Conservation (phyloP, 1,140 invertebrate species). For the Polypedilum vanderplanki region DNA sequence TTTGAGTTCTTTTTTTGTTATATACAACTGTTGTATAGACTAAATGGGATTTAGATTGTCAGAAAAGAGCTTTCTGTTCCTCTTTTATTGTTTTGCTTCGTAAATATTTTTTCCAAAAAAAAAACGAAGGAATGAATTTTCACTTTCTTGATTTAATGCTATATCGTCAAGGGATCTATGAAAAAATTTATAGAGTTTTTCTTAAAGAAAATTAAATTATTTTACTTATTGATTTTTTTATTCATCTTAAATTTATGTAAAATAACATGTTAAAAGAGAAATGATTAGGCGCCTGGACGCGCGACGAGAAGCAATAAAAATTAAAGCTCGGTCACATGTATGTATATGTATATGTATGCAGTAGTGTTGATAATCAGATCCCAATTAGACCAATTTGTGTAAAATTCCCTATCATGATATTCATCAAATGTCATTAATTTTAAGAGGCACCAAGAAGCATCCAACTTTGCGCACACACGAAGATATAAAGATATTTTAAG, state of each 20-base stretch:
- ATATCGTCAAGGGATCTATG: neutral
- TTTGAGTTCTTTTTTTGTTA: neutral
- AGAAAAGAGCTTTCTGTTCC: neutral
- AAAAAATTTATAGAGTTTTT: neutral
- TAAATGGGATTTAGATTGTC: conserved; percentile 26
- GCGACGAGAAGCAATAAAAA: neutral
- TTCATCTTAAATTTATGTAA: neutral
- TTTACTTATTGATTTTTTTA: neutral
- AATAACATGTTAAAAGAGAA: neutral
- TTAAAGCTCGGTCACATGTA: neutral
- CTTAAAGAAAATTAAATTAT: neutral
- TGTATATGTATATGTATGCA: neutral
- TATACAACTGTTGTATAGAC: neutral
- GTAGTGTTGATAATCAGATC: neutral
- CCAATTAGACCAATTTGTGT: conserved; percentile 28
- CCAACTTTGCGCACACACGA: neutral
- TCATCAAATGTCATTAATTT: conserved; percentile 2
- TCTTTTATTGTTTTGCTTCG: neutral
- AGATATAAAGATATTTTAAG: neutral
- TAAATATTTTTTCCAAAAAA: neutral
- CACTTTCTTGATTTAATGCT: neutral
- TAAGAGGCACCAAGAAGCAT: neutral
- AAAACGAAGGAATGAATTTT: neutral
- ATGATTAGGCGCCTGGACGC: neutral
- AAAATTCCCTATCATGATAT: conserved; percentile 27